These are phyloP conservation scores for Trichonephila clavata DNA, from an alignment of 1,140 invertebrate species.

Conservation along the genomic window DNA sequence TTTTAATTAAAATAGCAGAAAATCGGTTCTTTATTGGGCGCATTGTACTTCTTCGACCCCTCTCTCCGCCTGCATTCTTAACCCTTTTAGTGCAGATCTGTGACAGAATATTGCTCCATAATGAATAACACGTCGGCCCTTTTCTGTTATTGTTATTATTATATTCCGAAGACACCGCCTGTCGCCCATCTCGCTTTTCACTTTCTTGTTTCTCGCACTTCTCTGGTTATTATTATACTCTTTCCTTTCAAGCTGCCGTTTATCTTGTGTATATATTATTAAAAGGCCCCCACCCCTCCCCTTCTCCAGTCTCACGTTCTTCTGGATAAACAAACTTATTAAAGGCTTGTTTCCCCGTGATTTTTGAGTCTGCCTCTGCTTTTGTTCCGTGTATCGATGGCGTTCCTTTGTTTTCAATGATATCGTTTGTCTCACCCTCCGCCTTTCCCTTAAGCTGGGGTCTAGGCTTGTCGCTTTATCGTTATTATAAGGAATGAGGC, in stretches of 20 bases:
- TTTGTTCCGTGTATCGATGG: slow-evolving; percentile 56
- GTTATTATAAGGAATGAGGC: slow-evolving; percentile 33
- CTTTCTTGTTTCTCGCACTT: slow-evolving; percentile 58
- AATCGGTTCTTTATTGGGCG: slow-evolving; percentile 72
- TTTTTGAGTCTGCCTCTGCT: slow-evolving; percentile 59
- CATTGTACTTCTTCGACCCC: slow-evolving; percentile 66
- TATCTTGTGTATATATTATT: slow-evolving; percentile 67
- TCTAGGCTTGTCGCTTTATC: slow-evolving; percentile 7
- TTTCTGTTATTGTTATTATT: slow-evolving; percentile 72
- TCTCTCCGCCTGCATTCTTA: slow-evolving; percentile 52
- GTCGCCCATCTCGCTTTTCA: slow-evolving; percentile 57
- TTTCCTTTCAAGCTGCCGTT: slow-evolving; percentile 45
- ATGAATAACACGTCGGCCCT: slow-evolving; percentile 67
- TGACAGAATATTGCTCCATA: slow-evolving; percentile 72
- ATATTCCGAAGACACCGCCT: slow-evolving; percentile 24
- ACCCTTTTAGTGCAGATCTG: slow-evolving; percentile 57
- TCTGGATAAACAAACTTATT: slow-evolving; percentile 72
- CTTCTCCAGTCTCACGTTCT: background rate
- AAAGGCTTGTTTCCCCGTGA: slow-evolving; percentile 65
- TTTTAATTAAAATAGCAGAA: slow-evolving; percentile 72
- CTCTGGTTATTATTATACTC: slow-evolving; percentile 55
- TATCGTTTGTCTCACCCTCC: background rate
- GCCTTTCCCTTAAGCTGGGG: background rate
- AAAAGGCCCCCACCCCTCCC: slow-evolving; percentile 36
- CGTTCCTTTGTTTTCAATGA: slow-evolving; percentile 54